phyloP scores from a whole-genome alignment of 2,888 invertebrate species.

The Acleris sparsana region DNA sequence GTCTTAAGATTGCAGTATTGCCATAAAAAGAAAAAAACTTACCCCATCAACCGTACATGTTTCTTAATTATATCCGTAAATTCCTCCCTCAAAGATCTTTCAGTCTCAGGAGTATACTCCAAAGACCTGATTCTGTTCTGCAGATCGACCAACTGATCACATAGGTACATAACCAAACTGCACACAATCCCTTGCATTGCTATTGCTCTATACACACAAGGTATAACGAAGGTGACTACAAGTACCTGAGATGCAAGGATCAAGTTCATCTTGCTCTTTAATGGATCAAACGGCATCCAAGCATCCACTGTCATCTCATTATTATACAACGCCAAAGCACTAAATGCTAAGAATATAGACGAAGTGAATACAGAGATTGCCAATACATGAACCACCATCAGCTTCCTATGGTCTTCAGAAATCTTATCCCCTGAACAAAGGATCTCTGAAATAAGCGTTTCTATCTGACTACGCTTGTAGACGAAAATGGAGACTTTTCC shows the following conservation, averaged over 20 bases:
- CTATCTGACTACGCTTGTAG: slow-evolving; percentile 52
- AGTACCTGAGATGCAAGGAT: slow-evolving; percentile 54
- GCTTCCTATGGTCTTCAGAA: slow-evolving; percentile 48
- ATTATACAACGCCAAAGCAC: slow-evolving; percentile 50
- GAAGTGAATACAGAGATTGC: slow-evolving; percentile 48
- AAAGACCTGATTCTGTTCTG: slow-evolving; percentile 54
- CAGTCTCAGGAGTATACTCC: slow-evolving; percentile 48
- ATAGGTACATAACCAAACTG: slow-evolving; percentile 66
- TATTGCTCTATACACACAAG: slow-evolving; percentile 57
- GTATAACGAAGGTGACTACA: slow-evolving; percentile 49
- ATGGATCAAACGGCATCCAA: slow-evolving; percentile 70
- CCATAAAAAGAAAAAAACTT: too few relatives aligned
- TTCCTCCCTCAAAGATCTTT: slow-evolving; percentile 47
- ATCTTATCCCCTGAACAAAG: slow-evolving; percentile 59
- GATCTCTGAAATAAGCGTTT: slow-evolving; percentile 57
- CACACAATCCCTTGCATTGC: slow-evolving; percentile 69
- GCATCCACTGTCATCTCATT: slow-evolving; percentile 62
- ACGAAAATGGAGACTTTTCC: slow-evolving; percentile 59
- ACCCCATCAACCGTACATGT: slow-evolving; percentile 69
- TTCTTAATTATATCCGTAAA: slow-evolving; percentile 61
- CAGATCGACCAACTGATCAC: slow-evolving; percentile 64
- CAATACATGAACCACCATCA: slow-evolving; percentile 56
- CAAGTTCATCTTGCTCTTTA: slow-evolving; percentile 52
- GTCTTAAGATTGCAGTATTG: too few relatives aligned
- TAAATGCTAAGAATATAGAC: slow-evolving; percentile 49